phyloP scores from a whole-genome alignment of 1,140 invertebrate species.

The Eciton burchellii region DNA sequence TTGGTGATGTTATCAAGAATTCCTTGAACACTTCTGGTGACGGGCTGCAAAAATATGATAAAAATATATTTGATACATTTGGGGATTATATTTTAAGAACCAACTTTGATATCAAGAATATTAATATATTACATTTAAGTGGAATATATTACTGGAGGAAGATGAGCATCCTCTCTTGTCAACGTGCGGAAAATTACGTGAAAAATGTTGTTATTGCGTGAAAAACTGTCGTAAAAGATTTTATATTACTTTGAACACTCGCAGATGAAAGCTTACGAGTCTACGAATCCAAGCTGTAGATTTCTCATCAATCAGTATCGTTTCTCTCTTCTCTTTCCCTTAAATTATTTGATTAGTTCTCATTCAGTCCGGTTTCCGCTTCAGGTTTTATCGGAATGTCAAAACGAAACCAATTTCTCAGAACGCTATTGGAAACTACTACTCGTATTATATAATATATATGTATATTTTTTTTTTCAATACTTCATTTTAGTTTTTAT shows the following conservation, averaged over 20 bases:
- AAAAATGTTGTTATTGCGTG: neutral
- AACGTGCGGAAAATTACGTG: slow-evolving; percentile 2
- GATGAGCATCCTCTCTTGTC: slow-evolving; percentile 14
- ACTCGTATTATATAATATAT: neutral
- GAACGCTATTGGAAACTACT: neutral
- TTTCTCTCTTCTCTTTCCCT: neutral
- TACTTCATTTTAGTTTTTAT: too few relatives aligned
- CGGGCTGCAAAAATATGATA: neutral
- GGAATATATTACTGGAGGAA: neutral
- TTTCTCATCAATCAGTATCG: neutral
- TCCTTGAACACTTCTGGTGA: neutral
- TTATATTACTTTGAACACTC: neutral
- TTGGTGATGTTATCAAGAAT: slow-evolving; percentile 73
- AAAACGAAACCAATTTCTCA: neutral
- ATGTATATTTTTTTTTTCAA: too few relatives aligned
- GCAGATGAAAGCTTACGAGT: neutral
- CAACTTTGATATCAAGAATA: neutral
- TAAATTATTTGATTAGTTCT: neutral
- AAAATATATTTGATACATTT: neutral
- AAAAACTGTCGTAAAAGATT: neutral
- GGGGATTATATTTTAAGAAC: neutral
- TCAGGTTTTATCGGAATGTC: neutral
- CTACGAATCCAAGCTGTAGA: neutral
- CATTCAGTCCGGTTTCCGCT: neutral
- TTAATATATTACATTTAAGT: neutral